Evolutionary conservation across 2,888 invertebrate species (phyloP), one percentile per base, ranked within the genome.

Genomic region (Mythimna pallens): DNA sequence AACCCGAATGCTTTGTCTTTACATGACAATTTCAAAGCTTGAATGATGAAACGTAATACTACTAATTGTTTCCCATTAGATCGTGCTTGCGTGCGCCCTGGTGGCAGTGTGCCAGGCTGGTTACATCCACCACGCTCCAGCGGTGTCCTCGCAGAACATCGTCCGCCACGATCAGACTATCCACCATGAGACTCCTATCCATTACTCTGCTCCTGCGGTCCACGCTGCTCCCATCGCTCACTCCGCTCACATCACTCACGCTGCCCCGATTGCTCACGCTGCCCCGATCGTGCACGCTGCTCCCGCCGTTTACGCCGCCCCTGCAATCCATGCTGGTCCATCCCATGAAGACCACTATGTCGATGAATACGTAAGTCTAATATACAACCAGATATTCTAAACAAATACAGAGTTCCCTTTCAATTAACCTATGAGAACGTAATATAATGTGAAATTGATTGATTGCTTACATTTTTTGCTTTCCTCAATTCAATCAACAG

Each of bases 101-200:
- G 89, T 93, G 83, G 95, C 94, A 6, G 92, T 88, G 70, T 93
- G 95, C 89, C 94, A 93, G 69, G 96, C 95, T 76, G 95, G 96
- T 75, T 86, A 92, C 55, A 66, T 94, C 62, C 95, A 96, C 82
- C 95, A 96, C 70, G 94, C 94, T 0, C 96, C 96, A 4, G 96
- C 96, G 6, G 93, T 96, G 3, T 94, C 96, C 0, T 94, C 96
- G 8, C 97, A 97, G 82, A 95, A 95, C 88, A 94, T 96, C 74
- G 92, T 95, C 69, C 96, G 89, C 72, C 95, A 94, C 82, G 96
- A 94, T 83, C 93, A 93, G 86, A 88, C 87, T 70, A 87, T 92
- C 58, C 93, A 94, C 80, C 94, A 95, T 69, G 94, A 94, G 81
- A 90, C 91, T 1, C 93, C 94, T 0, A 86, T 92, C 12, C 94